Base-by-base conservation (phyloP, 1,140 invertebrate genomes). In the Drosophila funebris region DNA sequence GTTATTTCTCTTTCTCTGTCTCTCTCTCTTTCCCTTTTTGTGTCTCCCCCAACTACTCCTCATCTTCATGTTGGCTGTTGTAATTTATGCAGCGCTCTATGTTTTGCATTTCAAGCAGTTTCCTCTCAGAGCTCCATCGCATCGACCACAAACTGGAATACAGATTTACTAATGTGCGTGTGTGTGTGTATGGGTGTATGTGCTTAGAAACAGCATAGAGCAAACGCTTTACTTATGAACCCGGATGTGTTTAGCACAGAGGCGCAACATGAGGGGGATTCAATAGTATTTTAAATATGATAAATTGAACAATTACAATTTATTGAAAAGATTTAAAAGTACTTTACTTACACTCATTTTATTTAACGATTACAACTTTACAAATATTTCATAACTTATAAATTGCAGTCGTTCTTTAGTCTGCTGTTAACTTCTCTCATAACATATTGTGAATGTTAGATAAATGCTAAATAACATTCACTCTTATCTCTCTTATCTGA, bases 61-160 rank as follows among this genome's bases (percentile, higher is more conserved):
- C 2, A 14, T n/a, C 29, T 36, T 33, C 3, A 8, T n/a, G 7
- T 11, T 20, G 36, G 36, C 39, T 46, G n/a, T 31, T 52, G 44
- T 83, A 78, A 83, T 83, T 83, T 83, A 84, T 83, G 72, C 67
- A 78, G 29, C 63, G 36, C 64, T 73, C 70, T 68, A 75, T 83
- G 72, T 48, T 83, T 76, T 69, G 79, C 64, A 83, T 83, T 76
- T 72, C 67, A 68, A 83, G 60, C 75, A 75, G 67, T 69, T 84
- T 82, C 78, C 78, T 82, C 73, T 64, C 46, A 31, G 31, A 36
- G 68, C 41, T 70, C 20, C 11, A 37, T 56, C 54, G 36, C 20
- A 5, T 4, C 9, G 60, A 58, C 56, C 36, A 70, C 44, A 81
- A 81, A 81, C 73, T 69, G 70, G 78, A 73, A 69, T 82, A 67